Evolutionary conservation across 2,113 vertebrate genomes (phyloP).

Genomic region (Taurulus bubalis): DNA sequence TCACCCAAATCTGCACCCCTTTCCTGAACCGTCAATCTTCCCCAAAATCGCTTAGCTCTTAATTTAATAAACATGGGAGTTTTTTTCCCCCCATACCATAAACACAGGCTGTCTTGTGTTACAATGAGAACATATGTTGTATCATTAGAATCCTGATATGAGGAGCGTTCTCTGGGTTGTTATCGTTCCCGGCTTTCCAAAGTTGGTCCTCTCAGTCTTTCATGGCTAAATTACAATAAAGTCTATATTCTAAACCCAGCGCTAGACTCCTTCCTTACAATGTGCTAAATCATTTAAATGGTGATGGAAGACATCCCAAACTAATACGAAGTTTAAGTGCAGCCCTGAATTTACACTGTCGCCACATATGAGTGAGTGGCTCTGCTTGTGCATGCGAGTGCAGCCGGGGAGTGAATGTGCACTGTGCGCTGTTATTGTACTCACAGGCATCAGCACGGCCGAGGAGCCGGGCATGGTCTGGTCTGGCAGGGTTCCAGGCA

Average conservation of each 20-base stretch:
- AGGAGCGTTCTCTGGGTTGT: constrained; percentile 50
- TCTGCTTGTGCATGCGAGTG: constrained; percentile 30
- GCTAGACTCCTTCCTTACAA: constrained; percentile 33
- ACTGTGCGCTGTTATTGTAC: constrained; percentile 77
- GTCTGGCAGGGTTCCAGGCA: constrained; percentile 98
- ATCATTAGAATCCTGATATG: constrained; percentile 75
- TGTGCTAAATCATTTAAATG: constrained; percentile 14
- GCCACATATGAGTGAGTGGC: constrained; percentile 21
- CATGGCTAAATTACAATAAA: constrained; percentile 54
- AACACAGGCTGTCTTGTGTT: constrained; percentile 78
- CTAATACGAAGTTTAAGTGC: not conserved
- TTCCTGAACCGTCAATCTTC: constrained; percentile 83
- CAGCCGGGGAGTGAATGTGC: constrained; percentile 28
- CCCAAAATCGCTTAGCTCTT: constrained; percentile 76
- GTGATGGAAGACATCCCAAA: constrained; percentile 16
- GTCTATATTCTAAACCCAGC: constrained; percentile 16
- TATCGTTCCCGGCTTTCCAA: constrained; percentile 56
- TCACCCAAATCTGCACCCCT: constrained; percentile 81
- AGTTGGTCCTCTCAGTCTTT: constrained; percentile 44
- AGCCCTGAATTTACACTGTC: constrained; percentile 3
- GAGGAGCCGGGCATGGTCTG: constrained; percentile 98
- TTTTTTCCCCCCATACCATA: constrained; percentile 68
- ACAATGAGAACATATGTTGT: constrained; percentile 81
- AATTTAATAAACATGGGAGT: constrained; percentile 83
- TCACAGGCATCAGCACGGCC: constrained; percentile 97